Evolutionary conservation across 1,140 invertebrate species (phyloP), one percentile per base, ranked within the genome.

Genomic region (Aphaenogaster rudis): DNA sequence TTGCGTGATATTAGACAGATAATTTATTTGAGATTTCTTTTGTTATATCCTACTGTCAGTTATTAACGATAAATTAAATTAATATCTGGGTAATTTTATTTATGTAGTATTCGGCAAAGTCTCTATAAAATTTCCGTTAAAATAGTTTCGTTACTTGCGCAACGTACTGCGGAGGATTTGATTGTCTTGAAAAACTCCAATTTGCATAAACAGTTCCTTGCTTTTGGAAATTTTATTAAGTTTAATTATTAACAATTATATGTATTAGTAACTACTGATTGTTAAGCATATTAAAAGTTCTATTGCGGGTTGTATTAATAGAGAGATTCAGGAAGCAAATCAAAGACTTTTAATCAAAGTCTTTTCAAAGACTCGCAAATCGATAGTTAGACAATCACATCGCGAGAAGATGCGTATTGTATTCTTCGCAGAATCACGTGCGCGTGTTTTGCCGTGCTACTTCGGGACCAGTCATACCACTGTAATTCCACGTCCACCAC

Each of bases 401-500:
- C 13, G 4, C 28, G 42, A 8, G 21, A 13, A 52, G 48, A 42
- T 50, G 50, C 45, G 17, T n/a, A 81, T 64, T 54, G 39, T 74
- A 5, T 48, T 45, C 7, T 8, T 17, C 15, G 39, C 28, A 11
- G 9, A 54, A 54, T 86, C 82, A 67, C 48, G 48, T 66, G 74
- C 33, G 9, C 61, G 15, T 42, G 4, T 2, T 33, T 63, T 45
- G 36, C 48, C 36, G 59, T 66, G 48, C 45, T 48, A 66, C 66
- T 81, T 74, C 4, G 11, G 17, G 9, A 66, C 78, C 42, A 57
- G 57, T 71, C 45, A 48, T 72, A 82, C 57, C 45, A 28, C 28
- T 48, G n/a, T 82, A 81, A 82, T 64, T 71, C 33, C 28, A 42
- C 63, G 63, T 69, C n/a, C 42, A 82, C 54, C 78, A 82, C 79